A percentile compares a stretch with the other conserved stretches of the same genome.
phyloP scores from a whole-genome alignment of 2,797 vertebrate species.

The Lagorchestes hirsutus region DNA sequence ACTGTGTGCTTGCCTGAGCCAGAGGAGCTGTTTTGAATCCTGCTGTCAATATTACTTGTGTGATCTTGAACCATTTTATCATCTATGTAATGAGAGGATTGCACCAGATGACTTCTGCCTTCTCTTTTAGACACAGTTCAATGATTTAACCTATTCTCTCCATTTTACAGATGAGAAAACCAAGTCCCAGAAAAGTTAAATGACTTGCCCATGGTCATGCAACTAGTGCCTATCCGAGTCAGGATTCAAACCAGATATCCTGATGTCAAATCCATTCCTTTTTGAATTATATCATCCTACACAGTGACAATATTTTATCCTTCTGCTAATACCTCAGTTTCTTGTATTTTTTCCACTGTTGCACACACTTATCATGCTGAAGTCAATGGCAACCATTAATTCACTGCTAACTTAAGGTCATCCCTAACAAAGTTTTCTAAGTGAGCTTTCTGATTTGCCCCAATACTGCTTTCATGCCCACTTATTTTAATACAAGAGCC shows the following conservation, averaged over 20 bases:
- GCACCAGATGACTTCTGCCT: neutral
- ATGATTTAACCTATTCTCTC: neutral
- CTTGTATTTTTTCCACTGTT: neutral
- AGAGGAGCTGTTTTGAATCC: neutral
- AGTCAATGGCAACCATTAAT: neutral
- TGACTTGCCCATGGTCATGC: neutral
- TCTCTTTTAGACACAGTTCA: neutral
- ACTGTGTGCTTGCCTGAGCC: neutral
- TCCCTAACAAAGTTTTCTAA: conserved; percentile 4
- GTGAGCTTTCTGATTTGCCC: neutral
- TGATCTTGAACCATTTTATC: neutral
- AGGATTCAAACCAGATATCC: neutral
- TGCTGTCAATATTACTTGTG: neutral
- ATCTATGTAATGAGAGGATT: neutral
- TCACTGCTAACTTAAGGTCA: conserved; percentile 38
- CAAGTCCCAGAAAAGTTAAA: neutral
- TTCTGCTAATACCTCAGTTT: neutral
- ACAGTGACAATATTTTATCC: neutral
- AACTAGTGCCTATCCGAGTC: neutral
- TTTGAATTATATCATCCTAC: neutral
- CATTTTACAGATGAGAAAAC: neutral
- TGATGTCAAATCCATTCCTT: neutral
- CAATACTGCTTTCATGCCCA: neutral
- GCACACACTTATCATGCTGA: neutral
- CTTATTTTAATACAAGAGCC: neutral